Evolutionary conservation across 1,140 invertebrate species (phyloP).

Genomic region (Drosophila paulistorum): DNA sequence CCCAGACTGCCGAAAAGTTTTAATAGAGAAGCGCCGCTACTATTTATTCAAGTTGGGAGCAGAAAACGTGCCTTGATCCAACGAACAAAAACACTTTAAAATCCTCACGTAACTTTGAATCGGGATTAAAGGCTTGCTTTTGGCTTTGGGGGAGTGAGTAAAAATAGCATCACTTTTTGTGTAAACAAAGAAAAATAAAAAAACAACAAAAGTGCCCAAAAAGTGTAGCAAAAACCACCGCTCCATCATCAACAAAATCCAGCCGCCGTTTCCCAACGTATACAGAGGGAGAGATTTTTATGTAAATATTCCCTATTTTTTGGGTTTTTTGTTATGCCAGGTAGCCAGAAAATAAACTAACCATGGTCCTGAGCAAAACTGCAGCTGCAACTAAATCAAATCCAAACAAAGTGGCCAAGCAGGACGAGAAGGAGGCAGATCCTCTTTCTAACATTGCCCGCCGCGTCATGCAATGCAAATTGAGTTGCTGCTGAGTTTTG

Average conservation of each 20-base stretch:
- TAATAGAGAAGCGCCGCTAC: constrained; percentile 22
- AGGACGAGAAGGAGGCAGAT: not conserved
- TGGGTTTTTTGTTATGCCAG: constrained; percentile 31
- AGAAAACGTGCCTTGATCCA: constrained; percentile 52
- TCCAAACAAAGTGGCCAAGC: constrained; percentile 61
- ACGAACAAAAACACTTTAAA: constrained; percentile 46
- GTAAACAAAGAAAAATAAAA: constrained; percentile 13
- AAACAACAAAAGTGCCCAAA: too few species aligned
- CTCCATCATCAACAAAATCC: not conserved
- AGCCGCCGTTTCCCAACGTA: too few species aligned
- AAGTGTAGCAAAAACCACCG: not conserved
- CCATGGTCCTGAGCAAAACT: constrained; percentile 28
- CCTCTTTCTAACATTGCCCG: not conserved
- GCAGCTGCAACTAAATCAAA: constrained; percentile 66
- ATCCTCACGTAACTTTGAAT: constrained; percentile 59
- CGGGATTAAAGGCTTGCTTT: constrained; percentile 55
- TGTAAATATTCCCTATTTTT: constrained; percentile 63
- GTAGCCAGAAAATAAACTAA: constrained; percentile 58
- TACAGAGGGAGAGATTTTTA: constrained; percentile 55
- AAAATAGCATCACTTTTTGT: constrained; percentile 53
- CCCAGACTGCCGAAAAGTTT: constrained; percentile 40
- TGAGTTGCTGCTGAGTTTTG: constrained; percentile 41
- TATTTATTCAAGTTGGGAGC: constrained; percentile 26
- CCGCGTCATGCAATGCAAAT: constrained; percentile 67
- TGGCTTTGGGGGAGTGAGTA: not conserved